Evolutionary conservation across 2,113 vertebrate species (phyloP).

Genomic region (Lota lota): DNA sequence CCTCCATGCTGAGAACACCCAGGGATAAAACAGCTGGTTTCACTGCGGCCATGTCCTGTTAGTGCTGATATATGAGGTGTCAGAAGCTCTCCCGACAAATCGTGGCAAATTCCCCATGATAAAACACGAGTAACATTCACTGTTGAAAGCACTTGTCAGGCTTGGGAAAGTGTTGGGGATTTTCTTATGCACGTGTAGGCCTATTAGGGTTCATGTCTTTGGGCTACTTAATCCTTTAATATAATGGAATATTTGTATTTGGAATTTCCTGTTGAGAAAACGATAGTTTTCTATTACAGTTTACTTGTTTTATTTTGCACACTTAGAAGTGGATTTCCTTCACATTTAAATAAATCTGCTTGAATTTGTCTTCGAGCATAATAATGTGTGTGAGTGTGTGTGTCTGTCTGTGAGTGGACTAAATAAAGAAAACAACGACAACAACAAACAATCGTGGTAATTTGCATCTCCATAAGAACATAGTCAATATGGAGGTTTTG

Average conservation of each 20-base stretch:
- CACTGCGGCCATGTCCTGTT: neutral
- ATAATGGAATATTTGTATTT: neutral
- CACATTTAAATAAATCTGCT: too few relatives aligned
- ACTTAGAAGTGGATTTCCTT: too few relatives aligned
- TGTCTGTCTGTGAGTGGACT: neutral
- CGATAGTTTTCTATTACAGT: too few relatives aligned
- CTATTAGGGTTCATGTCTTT: too few relatives aligned
- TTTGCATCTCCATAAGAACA: slow-evolving; percentile 5
- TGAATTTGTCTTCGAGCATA: neutral
- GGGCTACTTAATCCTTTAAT: neutral
- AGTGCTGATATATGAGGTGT: neutral
- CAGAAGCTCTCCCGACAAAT: slow-evolving; percentile 2
- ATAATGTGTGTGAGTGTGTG: neutral
- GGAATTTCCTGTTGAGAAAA: too few relatives aligned
- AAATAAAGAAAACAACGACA: too few relatives aligned
- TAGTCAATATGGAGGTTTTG: slow-evolving; percentile 1
- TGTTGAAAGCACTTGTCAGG: neutral
- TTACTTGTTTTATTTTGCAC: too few relatives aligned
- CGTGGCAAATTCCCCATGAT: neutral
- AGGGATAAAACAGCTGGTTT: neutral
- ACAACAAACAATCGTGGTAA: too few relatives aligned
- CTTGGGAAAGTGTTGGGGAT: neutral
- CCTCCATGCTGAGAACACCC: neutral
- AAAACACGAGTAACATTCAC: neutral
- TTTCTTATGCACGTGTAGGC: neutral